These are phyloP conservation scores for Ruditapes philippinarum DNA, from an alignment of 1,140 invertebrate genomes.

Conservation along the genomic window DNA sequence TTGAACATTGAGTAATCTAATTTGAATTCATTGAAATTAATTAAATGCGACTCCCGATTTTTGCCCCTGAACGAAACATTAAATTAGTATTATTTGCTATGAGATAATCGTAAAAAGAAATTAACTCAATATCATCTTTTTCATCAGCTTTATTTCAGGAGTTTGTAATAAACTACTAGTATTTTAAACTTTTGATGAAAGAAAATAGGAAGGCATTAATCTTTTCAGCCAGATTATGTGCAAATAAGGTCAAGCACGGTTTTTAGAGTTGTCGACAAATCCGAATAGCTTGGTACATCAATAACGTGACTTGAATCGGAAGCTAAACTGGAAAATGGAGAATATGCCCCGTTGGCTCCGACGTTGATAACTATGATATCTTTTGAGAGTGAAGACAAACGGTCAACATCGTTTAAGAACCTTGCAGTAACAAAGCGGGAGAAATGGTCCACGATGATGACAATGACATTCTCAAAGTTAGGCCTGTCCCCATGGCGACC, in stretches of 20 bases:
- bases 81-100: no score
- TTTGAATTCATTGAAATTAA: no score
- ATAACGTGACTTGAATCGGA: background rate
- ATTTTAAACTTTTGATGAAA: no score
- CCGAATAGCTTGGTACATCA: background rate
- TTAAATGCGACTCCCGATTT: no score
- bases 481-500: background rate
- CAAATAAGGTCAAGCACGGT: background rate
- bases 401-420: background rate
- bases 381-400: background rate
- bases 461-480: background rate
- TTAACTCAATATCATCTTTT: no score
- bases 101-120: no score
- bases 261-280: background rate
- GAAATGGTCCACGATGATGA: background rate
- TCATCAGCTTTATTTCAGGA: no score
- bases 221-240: no score
- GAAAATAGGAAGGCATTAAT: no score
- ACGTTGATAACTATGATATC: background rate
- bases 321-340: background rate
- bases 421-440: background rate
- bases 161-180: no score
- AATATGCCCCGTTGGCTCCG: background rate
- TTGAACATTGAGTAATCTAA: no score
- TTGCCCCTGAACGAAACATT: no score